Base-by-base conservation (phyloP, 2,113 vertebrate genomes). In the Pomatostomus ruficeps region DNA sequence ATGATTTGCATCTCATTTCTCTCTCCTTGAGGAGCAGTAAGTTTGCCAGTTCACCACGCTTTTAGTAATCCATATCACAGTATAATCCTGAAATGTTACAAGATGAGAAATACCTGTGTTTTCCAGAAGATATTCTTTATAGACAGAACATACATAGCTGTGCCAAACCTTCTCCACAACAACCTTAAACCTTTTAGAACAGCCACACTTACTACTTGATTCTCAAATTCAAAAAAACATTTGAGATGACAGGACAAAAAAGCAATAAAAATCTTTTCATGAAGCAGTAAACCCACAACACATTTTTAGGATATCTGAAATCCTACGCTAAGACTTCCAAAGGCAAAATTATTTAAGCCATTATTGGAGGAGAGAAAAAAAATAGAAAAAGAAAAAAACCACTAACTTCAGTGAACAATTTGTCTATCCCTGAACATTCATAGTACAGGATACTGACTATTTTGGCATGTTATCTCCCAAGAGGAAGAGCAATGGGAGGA, bases 401-500 rank as follows among this genome's bases (percentile, higher is more conserved):
- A 70, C 35, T 75, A 85, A 81, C 65, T n/a, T 89, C 80, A 68
- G 62, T 58, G 72, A 51, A 90, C n/a, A 48, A 73, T 91, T 83
- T 80, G 18, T 83, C 85, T 90, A 76, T 90, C 29, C 74, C 76
- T 63, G 51, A 94, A 63, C 51, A 68, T 58, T 80, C 72, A 62
- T 4, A 46, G 33, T 38, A 76, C 62, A 83, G 63, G 15, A 38
- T 73, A 89, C 70, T 71, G 91, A 63, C 88, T 91, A 46, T 78
- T 94, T 67, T 76, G 66, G 91, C 66, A 76, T 54, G 49, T 75
- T 89, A 75, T 68, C 35, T 94, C 81, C 84, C 89, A 96, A 91
- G 81, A 95, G 87, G 54, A 89, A 94, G 92, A 81, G 94, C 89
- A 59, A 92, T 40, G 55, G 79, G 85, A 96, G 79, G 91, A 94